Percentiles rank a stretch among this genome's conserved stretches.
Conservation (phyloP, 2,113 vertebrate genomes). For the Centrocercus urophasianus region DNA sequence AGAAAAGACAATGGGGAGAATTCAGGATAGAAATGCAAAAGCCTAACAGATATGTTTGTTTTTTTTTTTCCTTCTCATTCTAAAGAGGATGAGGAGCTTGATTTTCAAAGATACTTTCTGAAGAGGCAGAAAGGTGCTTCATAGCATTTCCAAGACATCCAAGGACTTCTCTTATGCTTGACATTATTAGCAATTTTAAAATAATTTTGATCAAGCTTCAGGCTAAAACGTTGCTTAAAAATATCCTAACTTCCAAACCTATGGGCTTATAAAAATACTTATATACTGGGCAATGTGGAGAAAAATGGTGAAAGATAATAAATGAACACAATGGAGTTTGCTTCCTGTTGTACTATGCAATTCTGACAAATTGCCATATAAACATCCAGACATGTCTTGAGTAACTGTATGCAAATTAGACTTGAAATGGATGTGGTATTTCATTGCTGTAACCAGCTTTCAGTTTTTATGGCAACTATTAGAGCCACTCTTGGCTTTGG, state of each 20-base stretch:
- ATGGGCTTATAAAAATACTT: neutral
- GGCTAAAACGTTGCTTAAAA: neutral
- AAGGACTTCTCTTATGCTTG: neutral
- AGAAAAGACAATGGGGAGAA: neutral
- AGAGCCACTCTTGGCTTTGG: neutral
- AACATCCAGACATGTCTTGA: neutral
- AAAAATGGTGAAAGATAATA: neutral
- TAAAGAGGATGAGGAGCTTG: neutral
- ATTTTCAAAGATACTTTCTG: neutral
- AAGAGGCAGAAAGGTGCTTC: neutral
- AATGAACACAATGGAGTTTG: neutral
- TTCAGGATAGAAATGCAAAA: neutral
- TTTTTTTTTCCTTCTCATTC: rapidly evolving
- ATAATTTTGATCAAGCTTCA: neutral
- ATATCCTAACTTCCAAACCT: neutral
- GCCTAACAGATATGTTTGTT: rapidly evolving
- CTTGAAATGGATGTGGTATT: neutral
- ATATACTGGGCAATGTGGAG: neutral
- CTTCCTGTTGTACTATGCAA: neutral
- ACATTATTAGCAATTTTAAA: neutral
- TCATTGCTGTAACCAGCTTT: neutral
- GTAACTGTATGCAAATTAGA: neutral
- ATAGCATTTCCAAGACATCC: neutral
- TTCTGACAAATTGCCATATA: neutral
- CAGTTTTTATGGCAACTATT: neutral